These are phyloP conservation scores for Mastigias papua DNA, from an alignment of 30 jellyfish, hydroid and myxozoan species.

Conservation along the genomic window DNA sequence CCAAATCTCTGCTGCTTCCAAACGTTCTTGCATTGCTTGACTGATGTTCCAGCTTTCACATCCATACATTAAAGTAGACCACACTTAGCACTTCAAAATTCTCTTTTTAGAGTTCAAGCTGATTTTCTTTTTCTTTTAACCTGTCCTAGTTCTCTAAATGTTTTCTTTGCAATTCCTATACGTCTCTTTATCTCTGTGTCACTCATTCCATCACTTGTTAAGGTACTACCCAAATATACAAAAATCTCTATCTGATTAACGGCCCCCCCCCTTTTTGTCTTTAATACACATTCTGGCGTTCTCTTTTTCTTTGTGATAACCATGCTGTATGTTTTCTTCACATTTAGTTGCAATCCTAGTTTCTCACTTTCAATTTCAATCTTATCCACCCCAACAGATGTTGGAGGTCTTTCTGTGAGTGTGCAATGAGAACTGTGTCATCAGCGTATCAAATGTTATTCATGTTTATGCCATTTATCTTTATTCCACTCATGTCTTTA, in stretches of 20 bases:
- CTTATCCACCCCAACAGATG: no score
- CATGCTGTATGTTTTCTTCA: no score
- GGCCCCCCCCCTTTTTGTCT: no score
- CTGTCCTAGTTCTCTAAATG: background rate
- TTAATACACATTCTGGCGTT: no score
- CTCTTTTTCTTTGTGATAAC: no score
- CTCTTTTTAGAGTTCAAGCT: background rate
- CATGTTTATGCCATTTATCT: no score
- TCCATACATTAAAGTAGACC: background rate
- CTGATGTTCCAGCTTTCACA: background rate
- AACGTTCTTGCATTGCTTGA: background rate
- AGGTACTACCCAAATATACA: conserved; percentile 21
- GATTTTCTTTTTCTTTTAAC: background rate
- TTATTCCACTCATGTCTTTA: no score
- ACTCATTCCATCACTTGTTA: conserved; percentile 11
- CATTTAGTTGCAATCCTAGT: no score
- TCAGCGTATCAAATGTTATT: no score
- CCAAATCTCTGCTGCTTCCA: conserved; percentile 12
- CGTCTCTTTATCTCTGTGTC: background rate
- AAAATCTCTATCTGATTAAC: background rate
- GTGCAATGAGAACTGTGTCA: no score
- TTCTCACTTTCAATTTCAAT: no score
- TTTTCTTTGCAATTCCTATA: background rate
- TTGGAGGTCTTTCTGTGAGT: no score
- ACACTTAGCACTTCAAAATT: background rate